Conservation (phyloP, 2,888 invertebrate species). For the Drosophila parthenogenetica region DNA sequence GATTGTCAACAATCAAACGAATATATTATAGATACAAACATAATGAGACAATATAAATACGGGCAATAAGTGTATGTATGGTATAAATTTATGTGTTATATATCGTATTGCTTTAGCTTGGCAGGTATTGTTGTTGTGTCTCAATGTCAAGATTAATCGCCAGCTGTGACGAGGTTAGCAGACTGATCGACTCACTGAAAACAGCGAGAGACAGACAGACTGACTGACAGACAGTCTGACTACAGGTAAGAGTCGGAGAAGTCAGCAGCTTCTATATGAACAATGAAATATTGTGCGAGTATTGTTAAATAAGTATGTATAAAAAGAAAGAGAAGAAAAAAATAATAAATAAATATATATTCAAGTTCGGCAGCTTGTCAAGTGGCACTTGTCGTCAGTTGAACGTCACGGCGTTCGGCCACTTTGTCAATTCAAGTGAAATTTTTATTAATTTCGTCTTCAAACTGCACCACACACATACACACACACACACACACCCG, state of each 20-base stretch:
- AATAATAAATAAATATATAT: conserved; percentile 39
- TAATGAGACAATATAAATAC: neutral
- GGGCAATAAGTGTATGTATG: neutral
- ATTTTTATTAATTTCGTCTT: conserved; percentile 82
- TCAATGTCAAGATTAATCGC: conserved; percentile 82
- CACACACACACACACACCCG: conserved; percentile 12
- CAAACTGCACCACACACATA: conserved; percentile 61
- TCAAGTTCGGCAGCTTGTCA: conserved; percentile 82
- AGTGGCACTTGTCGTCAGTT: conserved; percentile 81
- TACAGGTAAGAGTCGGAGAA: conserved; percentile 43
- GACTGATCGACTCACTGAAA: conserved; percentile 42
- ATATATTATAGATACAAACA: conserved; percentile 30
- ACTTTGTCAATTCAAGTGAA: conserved; percentile 83
- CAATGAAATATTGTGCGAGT: conserved; percentile 70
- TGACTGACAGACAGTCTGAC: neutral
- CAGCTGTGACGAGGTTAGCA: conserved; percentile 76
- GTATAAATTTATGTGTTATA: conserved; percentile 21
- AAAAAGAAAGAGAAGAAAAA: conserved; percentile 25
- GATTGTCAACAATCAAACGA: conserved; percentile 61
- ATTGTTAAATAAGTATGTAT: conserved; percentile 41
- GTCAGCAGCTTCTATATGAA: conserved; percentile 68
- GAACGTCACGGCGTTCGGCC: conserved; percentile 81
- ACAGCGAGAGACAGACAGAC: conserved; percentile 35
- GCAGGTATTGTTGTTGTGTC: conserved; percentile 45
- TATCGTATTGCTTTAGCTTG: conserved; percentile 5